Evolutionary conservation across 2,888 invertebrate genomes (phyloP), one percentile per base, ranked within the genome.

Genomic region (Troides helena): DNA sequence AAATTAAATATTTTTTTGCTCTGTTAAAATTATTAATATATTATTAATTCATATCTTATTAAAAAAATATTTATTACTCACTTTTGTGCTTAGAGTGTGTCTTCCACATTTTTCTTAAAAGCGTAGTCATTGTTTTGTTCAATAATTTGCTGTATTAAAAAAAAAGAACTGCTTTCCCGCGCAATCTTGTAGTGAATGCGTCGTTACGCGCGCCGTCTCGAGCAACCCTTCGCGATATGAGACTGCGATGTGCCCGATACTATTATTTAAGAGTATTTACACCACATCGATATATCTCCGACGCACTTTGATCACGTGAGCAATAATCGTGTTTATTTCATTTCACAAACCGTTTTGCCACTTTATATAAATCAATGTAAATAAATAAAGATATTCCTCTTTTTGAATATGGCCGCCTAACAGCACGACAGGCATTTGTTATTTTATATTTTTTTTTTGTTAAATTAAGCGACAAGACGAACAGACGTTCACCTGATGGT

Each of bases 1-100:
- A 39, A 39, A 7, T 10, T 1, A 10, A 39, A 10, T 1, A 8
- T 7, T 4, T 30, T 30, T 30, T 30, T 3, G 30, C 5, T 0
- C 5, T 30, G 30, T 30, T 30, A 30, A 30, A 30, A 50, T 39
- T 14, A 18, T 17, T 50, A 14, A 14, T 50, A 50, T 21, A 21
- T 21, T 21, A 21, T 14, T 14, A 39, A 39, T 5, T 50, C 2
- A 50, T 50, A 50, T 50, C 30, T 30, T 30, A 30, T 30, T 4
- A 50, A 50, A 4, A 50, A 50, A 50, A 50, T 39, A 50, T 50
- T 50, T 2, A 59, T 1, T 30, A 69, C 95, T 95, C 81, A 95
- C 95, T 95, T 93, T 94, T 94, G 78, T 95, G 95, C 78, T 95
- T 95, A 21, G 95, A 94, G 84, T 94, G 94, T 76, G 90, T 94